These are phyloP conservation scores for Eurois occulta DNA, from an alignment of 2,888 invertebrate genomes.

Conservation along the genomic window DNA sequence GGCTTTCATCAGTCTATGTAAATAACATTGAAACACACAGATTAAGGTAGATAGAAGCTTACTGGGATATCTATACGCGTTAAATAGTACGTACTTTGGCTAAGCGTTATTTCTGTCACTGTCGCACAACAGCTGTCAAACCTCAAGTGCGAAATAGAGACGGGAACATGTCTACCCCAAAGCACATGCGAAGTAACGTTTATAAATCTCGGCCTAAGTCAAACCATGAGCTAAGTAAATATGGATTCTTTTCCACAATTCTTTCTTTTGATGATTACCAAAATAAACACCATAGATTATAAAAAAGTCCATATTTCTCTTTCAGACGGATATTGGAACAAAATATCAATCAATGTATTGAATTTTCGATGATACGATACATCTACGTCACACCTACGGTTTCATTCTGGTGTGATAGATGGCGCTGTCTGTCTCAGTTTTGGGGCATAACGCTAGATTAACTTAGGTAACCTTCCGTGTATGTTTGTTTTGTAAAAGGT, in stretches of 20 bases:
- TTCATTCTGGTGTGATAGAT: constrained; percentile 37
- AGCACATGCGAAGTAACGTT: not conserved
- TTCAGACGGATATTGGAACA: not conserved
- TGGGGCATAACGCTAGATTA: constrained; percentile 33
- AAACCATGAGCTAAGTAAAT: not conserved
- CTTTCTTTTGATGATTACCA: not conserved
- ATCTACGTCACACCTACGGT: constrained; percentile 38
- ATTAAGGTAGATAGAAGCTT: not conserved
- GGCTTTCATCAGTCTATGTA: not conserved
- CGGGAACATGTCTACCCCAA: not conserved
- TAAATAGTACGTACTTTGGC: not conserved
- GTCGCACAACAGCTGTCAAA: not conserved
- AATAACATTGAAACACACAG: not conserved
- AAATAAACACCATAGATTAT: not conserved
- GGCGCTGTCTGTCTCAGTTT: constrained; percentile 27
- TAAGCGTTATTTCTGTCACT: not conserved
- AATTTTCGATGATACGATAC: constrained; percentile 24
- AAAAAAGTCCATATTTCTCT: constrained; percentile 3
- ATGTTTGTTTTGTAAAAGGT: not conserved
- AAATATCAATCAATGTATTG: constrained; percentile 38
- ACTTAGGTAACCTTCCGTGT: not conserved
- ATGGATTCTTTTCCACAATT: not conserved
- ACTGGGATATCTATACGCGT: not conserved
- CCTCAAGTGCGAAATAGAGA: not conserved
- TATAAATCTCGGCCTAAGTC: not conserved